Evolutionary conservation across 2,797 vertebrate genomes (phyloP).

Genomic region (Dendrocincla fuliginosa): DNA sequence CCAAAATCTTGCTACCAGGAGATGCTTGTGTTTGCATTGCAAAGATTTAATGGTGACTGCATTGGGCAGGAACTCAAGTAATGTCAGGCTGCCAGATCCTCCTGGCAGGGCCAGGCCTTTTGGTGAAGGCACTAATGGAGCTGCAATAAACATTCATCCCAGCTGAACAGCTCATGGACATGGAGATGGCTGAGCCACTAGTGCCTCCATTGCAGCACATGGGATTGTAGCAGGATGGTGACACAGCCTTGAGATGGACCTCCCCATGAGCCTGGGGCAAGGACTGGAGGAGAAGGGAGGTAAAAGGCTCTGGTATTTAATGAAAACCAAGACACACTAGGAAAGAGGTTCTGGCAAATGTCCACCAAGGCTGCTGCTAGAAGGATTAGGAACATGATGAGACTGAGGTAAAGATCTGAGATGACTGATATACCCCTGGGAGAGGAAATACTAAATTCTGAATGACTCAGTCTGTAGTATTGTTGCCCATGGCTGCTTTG

Average conservation of each 20-base stretch:
- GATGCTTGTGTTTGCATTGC: background rate
- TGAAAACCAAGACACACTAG: background rate
- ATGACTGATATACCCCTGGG: background rate
- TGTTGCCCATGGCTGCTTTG: background rate
- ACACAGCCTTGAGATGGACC: background rate
- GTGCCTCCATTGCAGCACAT: accelerated
- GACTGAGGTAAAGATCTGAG: background rate
- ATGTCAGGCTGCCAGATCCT: background rate
- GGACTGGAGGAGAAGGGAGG: background rate
- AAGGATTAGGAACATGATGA: background rate
- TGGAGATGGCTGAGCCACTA: background rate
- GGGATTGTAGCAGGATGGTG: background rate
- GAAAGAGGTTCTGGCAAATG: background rate
- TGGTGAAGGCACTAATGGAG: background rate
- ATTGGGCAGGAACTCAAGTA: background rate
- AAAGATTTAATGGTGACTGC: background rate
- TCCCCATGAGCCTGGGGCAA: accelerated
- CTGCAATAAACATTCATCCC: background rate
- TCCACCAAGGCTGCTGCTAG: background rate
- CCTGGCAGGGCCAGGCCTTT: background rate
- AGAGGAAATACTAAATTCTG: background rate
- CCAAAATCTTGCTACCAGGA: background rate
- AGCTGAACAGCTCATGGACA: background rate
- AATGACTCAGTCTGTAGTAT: background rate
- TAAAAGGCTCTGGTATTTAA: background rate